A percentile compares a stretch with the other conserved stretches of the same genome.
Evolutionary conservation across 1,140 invertebrate genomes (phyloP).

Genomic region (Stenopsyche tienmushanensis): DNA sequence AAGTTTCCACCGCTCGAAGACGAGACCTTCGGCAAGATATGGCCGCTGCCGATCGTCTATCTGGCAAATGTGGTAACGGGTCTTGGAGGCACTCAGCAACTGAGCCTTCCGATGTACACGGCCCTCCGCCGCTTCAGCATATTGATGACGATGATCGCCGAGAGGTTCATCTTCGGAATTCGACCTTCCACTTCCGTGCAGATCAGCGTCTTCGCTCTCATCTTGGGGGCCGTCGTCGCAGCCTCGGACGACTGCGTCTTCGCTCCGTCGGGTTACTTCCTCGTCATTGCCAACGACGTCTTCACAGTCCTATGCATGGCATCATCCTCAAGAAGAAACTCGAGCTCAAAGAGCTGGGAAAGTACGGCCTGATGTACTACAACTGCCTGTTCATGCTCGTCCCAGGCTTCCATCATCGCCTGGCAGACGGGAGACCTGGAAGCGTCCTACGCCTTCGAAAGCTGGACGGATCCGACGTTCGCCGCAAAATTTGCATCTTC

Average conservation of each 20-base stretch:
- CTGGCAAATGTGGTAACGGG: constrained; percentile 95
- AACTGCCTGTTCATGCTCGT: constrained; percentile 95
- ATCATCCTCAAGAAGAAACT: constrained; percentile 98
- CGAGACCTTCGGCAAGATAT: constrained; percentile 75
- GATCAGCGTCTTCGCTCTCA: constrained; percentile 94
- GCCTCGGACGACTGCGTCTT: constrained; percentile 92
- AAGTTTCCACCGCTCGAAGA: constrained; percentile 73
- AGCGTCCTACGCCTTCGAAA: constrained; percentile 62
- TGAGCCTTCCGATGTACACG: constrained; percentile 98
- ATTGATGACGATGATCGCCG: constrained; percentile 96
- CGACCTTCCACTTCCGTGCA: constrained; percentile 72
- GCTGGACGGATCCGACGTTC: constrained; percentile 79
- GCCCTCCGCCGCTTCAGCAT: constrained; percentile 95
- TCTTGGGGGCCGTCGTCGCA: constrained; percentile 87
- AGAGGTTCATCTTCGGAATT: constrained; percentile 82
- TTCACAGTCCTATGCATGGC: constrained; percentile 95
- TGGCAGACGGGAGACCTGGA: constrained; percentile 80
- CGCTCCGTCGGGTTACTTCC: constrained; percentile 84
- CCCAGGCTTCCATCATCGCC: constrained; percentile 74
- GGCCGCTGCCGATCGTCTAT: constrained; percentile 92
- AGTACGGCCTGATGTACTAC: constrained; percentile 96
- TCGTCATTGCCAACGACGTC: constrained; percentile 85
- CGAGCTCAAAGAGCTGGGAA: constrained; percentile 89
- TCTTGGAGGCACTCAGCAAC: constrained; percentile 91
- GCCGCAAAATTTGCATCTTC: constrained; percentile 82